Conservation (phyloP, 2,113 vertebrate species). For the Tychaedon coryphoeus region DNA sequence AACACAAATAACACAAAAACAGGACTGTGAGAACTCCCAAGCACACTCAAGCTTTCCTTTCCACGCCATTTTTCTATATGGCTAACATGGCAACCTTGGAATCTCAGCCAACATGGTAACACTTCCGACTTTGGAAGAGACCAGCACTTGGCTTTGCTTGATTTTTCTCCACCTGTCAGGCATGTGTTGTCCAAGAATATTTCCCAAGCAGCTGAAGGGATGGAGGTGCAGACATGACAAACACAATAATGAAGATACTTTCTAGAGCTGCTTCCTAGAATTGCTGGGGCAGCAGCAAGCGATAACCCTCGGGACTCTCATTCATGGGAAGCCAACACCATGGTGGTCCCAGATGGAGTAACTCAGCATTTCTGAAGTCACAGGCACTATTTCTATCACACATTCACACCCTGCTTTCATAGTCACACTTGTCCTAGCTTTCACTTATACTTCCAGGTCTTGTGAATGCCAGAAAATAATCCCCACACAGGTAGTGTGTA, state of each 20-base stretch:
- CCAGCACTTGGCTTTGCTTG: constrained; percentile 9
- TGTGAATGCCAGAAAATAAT: background rate
- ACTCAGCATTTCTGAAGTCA: constrained; percentile 23
- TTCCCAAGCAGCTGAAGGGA: constrained; percentile 33
- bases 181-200: constrained; percentile 35
- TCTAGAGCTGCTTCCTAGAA: background rate
- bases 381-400: background rate
- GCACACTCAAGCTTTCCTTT: constrained; percentile 29
- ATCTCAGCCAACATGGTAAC: background rate
- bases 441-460: background rate
- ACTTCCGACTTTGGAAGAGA: constrained; percentile 8
- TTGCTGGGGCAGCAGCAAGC: background rate
- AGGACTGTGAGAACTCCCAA: constrained; percentile 59
- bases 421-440: background rate
- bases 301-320: background rate
- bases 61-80: constrained; percentile 61
- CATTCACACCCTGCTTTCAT: background rate
- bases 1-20: constrained; percentile 64
- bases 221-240: constrained; percentile 13
- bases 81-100: constrained; percentile 29
- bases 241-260: background rate
- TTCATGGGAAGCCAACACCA: background rate
- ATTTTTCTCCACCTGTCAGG: constrained; percentile 31
- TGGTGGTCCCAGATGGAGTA: constrained; percentile 9
- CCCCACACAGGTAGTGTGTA: background rate